phyloP scores from a whole-genome alignment of 2,113 vertebrate species.

The Arenaria interpres region DNA sequence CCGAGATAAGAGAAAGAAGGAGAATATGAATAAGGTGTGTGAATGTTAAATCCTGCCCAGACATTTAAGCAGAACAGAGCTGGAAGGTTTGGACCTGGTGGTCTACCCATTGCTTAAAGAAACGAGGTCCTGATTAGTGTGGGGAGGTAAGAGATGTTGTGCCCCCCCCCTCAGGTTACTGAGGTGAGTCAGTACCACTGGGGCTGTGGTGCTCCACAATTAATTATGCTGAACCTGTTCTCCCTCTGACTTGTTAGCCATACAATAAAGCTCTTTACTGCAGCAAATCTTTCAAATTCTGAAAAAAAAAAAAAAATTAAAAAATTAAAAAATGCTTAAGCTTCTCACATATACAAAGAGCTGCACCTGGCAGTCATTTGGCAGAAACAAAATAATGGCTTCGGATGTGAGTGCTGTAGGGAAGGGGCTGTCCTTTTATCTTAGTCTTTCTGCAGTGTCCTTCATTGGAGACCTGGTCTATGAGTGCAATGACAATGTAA shows the following conservation, averaged over 20 bases:
- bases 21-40: neutral
- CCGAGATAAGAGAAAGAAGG: neutral
- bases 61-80: neutral
- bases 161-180: neutral
- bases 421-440: neutral
- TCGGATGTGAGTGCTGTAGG: neutral
- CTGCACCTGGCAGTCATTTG: neutral
- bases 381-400: neutral
- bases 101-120: neutral
- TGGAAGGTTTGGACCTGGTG: neutral
- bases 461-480: neutral
- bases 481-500: neutral
- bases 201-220: neutral
- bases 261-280: slow-evolving; percentile 6
- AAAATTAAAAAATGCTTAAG: neutral
- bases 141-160: neutral
- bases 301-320: neutral
- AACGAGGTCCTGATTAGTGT: fast-evolving
- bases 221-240: neutral
- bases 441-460: neutral
- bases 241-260: neutral
- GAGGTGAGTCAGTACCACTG: neutral
- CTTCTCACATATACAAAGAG: neutral
- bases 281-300: neutral
- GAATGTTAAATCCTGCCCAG: neutral